phyloP scores from a whole-genome alignment of 1,140 invertebrate species.

The Nilaparvata lugens region DNA sequence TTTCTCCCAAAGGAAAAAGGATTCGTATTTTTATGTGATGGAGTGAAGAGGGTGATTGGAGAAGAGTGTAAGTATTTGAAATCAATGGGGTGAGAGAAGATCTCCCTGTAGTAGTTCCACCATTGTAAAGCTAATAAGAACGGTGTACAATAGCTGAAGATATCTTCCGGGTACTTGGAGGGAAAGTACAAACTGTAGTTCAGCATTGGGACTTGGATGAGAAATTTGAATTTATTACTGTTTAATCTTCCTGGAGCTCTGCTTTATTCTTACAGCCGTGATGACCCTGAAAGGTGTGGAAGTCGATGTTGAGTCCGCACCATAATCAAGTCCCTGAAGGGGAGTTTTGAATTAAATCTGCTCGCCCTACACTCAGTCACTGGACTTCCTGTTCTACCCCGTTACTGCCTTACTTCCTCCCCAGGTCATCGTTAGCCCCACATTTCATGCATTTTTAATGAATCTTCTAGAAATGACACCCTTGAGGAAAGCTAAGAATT shows the following conservation, averaged over 20 bases:
- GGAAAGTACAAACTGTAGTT: no score
- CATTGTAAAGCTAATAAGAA: no score
- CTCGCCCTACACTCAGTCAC: background rate
- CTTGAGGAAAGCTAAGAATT: background rate
- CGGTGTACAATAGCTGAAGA: no score
- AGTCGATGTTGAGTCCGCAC: background rate
- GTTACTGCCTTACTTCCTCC: background rate
- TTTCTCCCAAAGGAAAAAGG: no score
- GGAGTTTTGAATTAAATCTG: constrained; percentile 2
- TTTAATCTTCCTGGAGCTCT: background rate
- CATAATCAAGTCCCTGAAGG: background rate
- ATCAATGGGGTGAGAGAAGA: no score
- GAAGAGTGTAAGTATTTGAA: no score
- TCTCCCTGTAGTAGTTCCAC: no score
- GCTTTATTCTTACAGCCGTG: background rate
- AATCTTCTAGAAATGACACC: background rate
- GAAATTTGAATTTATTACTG: background rate
- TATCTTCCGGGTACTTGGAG: no score
- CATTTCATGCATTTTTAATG: constrained; percentile 6
- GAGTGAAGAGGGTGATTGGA: no score
- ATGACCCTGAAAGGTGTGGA: background rate
- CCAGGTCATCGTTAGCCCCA: constrained; percentile 1
- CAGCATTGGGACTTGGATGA: no score
- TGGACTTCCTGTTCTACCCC: no score
- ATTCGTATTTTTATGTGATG: no score